These are phyloP conservation scores for Tonatia bakeri DNA, from an alignment of 2,113 vertebrate genomes.

Conservation along the genomic window DNA sequence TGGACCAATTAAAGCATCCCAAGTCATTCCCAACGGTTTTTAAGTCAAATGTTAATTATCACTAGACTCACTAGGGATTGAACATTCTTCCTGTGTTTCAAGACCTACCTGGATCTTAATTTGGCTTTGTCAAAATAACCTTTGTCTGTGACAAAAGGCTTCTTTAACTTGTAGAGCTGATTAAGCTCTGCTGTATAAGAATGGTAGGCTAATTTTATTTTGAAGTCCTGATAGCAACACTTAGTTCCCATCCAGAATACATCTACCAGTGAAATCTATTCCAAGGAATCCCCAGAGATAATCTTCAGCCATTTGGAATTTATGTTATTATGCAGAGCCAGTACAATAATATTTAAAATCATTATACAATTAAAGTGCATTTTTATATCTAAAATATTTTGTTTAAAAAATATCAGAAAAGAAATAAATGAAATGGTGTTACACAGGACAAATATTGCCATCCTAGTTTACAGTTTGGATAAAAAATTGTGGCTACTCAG, in stretches of 20 bases:
- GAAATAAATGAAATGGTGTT: not conserved
- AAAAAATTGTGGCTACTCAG: not conserved
- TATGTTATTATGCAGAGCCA: not conserved
- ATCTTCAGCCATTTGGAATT: not conserved
- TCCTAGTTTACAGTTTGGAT: not conserved
- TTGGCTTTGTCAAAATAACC: constrained; percentile 56
- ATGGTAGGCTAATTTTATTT: constrained; percentile 25
- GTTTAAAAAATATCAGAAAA: not conserved
- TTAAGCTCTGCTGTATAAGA: not conserved
- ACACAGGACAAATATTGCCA: not conserved
- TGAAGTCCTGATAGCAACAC: not conserved
- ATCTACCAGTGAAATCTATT: not conserved
- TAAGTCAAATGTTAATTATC: constrained; percentile 61
- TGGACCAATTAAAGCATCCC: constrained; percentile 52
- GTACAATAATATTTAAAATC: not conserved
- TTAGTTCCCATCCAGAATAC: not conserved
- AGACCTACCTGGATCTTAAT: constrained; percentile 21
- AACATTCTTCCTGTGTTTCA: not conserved
- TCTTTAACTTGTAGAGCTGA: constrained; percentile 48
- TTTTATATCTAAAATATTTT: not conserved
- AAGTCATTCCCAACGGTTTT: constrained; percentile 5
- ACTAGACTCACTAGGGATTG: not conserved
- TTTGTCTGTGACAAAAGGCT: constrained; percentile 51
- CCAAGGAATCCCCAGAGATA: not conserved
- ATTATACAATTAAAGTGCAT: not conserved